Evolutionary conservation across 2,888 invertebrate genomes (phyloP), one percentile per base, ranked within the genome.

Genomic region (Eristalinus aeneus): DNA sequence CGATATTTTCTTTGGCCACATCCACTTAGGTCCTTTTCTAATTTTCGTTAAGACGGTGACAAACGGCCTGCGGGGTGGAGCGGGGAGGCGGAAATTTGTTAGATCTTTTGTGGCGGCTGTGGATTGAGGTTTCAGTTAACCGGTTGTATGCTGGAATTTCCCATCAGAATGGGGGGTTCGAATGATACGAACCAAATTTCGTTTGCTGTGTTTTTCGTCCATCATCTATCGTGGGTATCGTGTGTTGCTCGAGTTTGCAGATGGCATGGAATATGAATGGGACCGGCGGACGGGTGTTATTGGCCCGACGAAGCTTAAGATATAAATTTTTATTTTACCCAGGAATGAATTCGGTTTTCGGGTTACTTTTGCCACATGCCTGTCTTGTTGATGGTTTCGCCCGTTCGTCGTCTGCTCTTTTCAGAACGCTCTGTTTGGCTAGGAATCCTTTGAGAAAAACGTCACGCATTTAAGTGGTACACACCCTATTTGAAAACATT

Each of bases 21-120:
- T 80, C 73, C 60, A 82, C 67, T 69, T 86, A 75, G 78, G 71
- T 58, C 71, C 67, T 69, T 78, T 82, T 74, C 80, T 85, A 74
- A 74, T 86, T 86, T 74, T 78, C 71, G 69, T 71, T 82, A 74
- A 63, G 82, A 75, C 73, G 73, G 73, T 68, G 54, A 79, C 67
- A 77, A 86, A 81, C 60, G 81, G 71, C 71, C 72, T 68, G 64
- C 36, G 9, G 67, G 12, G 46, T 56, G 53, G n/a, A 22, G n/a
- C n/a, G n/a, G 58, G 39, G 58, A 75, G 53, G 67, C 76, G 77
- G 73, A 34, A 76, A 77, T 72, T 82, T 77, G 76, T 63, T 72
- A 53, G 68, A 58, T 34, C 68, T 53, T 77, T 83, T 83, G 53
- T 78, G 68, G 63, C 27, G 36, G 27, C 16, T 31, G 31, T 73